Conservation (phyloP, 2,888 invertebrate species). For the Apocheima hispidaria region DNA sequence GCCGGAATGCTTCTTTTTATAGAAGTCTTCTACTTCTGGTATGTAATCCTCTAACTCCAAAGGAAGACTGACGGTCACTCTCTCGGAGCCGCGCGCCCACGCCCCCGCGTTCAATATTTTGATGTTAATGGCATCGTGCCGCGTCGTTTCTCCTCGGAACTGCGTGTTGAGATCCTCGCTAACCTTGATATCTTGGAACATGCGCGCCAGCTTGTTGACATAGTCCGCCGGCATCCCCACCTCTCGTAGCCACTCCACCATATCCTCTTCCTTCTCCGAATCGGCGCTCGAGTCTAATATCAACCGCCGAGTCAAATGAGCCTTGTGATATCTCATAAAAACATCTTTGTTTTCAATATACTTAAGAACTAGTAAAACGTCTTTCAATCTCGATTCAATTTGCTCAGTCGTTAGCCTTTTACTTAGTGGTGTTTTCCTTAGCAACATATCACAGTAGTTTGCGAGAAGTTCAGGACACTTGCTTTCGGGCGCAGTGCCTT, state of each 20-base stretch:
- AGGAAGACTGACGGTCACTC: constrained; percentile 98
- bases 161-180: constrained; percentile 98
- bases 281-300: constrained; percentile 99
- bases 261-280: constrained; percentile 99
- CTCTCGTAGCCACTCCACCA: constrained; percentile 99
- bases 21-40: constrained; percentile 99
- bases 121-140: constrained; percentile 96
- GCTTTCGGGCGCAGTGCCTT: constrained; percentile 94
- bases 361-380: constrained; percentile 98
- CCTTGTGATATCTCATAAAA: constrained; percentile 99
- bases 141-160: constrained; percentile 93
- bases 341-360: constrained; percentile 99
- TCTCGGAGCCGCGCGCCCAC: constrained; percentile 98
- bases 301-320: constrained; percentile 96
- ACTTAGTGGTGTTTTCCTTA: constrained; percentile 97
- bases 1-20: constrained; percentile 98
- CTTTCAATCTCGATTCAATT: constrained; percentile 96
- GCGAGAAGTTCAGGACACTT: constrained; percentile 99
- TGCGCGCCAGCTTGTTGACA: constrained; percentile 98
- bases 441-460: constrained; percentile 99
- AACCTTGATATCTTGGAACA: constrained; percentile 99
- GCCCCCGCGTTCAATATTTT: constrained; percentile 99
- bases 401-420: constrained; percentile 98
- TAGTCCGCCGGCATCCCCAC: constrained; percentile 99
- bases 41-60: constrained; percentile 99